A percentile compares a stretch with the other conserved stretches of the same genome.
phyloP scores from a whole-genome alignment of 2,797 vertebrate genomes.

The Gouania willdenowi region DNA sequence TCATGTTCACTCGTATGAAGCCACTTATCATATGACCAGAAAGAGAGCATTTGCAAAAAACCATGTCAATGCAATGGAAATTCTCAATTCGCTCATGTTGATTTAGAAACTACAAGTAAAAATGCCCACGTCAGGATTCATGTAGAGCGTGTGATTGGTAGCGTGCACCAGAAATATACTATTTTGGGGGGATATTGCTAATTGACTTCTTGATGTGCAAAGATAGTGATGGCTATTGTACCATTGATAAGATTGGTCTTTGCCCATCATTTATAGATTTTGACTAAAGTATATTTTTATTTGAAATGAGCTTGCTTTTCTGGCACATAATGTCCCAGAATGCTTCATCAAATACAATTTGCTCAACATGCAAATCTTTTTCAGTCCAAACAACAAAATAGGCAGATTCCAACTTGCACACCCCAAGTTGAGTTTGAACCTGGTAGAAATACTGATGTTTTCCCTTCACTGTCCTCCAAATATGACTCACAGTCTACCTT shows the following conservation, averaged over 20 bases:
- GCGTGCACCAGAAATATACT: too few relatives aligned
- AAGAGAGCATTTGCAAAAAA: too few relatives aligned
- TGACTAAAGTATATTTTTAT: neutral
- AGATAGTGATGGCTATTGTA: conserved; percentile 1
- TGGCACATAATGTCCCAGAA: conserved; percentile 2
- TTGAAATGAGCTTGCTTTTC: neutral
- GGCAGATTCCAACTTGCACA: conserved; percentile 10
- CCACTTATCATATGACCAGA: too few relatives aligned
- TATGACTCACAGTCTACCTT: neutral
- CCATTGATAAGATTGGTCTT: conserved; percentile 4
- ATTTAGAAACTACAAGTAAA: too few relatives aligned
- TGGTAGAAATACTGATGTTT: conserved; percentile 16
- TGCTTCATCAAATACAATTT: conserved; percentile 8
- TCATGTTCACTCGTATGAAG: too few relatives aligned
- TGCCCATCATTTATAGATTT: conserved; percentile 5
- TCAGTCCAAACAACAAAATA: conserved; percentile 17
- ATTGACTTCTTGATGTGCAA: conserved; percentile 6
- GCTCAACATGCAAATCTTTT: conserved; percentile 11
- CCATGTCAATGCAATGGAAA: too few relatives aligned
- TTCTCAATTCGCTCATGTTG: too few relatives aligned
- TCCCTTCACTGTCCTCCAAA: neutral
- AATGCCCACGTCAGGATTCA: too few relatives aligned
- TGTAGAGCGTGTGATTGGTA: too few relatives aligned
- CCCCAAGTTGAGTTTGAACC: conserved; percentile 11
- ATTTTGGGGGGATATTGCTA: neutral